Evolutionary conservation across 1,140 invertebrate species (phyloP).

Genomic region (Argopecten irradians): DNA sequence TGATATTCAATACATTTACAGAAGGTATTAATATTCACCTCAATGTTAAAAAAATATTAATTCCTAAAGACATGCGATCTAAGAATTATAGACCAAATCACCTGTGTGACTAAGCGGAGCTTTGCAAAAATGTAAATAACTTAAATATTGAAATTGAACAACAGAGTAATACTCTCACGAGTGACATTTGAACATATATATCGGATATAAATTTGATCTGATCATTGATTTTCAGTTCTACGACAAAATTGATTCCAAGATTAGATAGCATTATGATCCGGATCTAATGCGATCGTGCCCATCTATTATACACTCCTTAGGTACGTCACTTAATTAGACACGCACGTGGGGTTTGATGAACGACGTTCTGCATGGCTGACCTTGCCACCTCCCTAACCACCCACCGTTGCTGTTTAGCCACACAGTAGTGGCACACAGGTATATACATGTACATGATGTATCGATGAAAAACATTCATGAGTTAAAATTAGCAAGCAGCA

Average conservation of each 20-base stretch:
- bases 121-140: neutral
- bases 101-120: neutral
- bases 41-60: neutral
- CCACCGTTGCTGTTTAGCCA: no score
- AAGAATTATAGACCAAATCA: neutral
- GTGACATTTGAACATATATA: constrained; percentile 11
- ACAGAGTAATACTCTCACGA: neutral
- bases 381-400: neutral
- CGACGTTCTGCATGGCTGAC: neutral
- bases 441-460: no score
- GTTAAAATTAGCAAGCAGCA: no score
- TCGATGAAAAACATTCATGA: no score
- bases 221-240: neutral
- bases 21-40: neutral
- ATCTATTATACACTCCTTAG: neutral
- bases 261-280: neutral
- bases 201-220: neutral
- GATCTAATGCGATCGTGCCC: neutral
- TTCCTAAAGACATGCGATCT: neutral
- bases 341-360: neutral
- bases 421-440: no score
- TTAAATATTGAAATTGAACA: constrained; percentile 17
- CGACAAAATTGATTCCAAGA: neutral
- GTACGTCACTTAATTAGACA: neutral
- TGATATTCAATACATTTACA: neutral